Evolutionary conservation across 2,113 vertebrate species (phyloP).

Genomic region (Takifugu bimaculatus): DNA sequence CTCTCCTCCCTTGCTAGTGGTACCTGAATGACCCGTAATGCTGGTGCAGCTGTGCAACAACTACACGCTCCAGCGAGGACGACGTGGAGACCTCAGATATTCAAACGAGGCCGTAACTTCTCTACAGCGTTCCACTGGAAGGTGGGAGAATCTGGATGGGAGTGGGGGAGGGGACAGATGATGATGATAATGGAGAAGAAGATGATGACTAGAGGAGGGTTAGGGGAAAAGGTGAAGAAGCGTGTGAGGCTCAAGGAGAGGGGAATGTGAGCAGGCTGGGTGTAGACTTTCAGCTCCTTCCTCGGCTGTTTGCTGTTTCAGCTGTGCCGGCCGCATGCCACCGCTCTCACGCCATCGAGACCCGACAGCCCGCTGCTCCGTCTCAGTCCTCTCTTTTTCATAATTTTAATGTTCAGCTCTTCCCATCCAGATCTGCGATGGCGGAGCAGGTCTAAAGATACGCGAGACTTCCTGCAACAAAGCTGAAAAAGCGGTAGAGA

Average conservation of each 20-base stretch:
- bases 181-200: constrained; percentile 18
- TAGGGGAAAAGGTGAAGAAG: constrained; percentile 27
- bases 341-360: constrained; percentile 65
- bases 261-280: constrained; percentile 24
- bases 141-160: constrained; percentile 30
- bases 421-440: no score
- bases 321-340: constrained; percentile 57
- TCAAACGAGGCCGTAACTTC: constrained; percentile 57
- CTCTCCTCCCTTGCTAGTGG: constrained; percentile 17
- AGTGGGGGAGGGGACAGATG: background rate
- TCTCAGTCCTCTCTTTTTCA: no score
- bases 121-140: background rate
- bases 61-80: constrained; percentile 44
- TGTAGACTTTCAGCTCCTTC: constrained; percentile 68
- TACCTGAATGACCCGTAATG: constrained; percentile 56
- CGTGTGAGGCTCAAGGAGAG: background rate
- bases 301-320: constrained; percentile 70
- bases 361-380: no score
- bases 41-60: constrained; percentile 54
- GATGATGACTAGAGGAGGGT: constrained; percentile 24
- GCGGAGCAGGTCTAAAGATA: no score
- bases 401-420: no score
- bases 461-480: no score
- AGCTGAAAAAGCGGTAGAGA: no score
- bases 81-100: constrained; percentile 49